These are phyloP conservation scores for Scaptomyza graminum DNA, from an alignment of 1,140 invertebrate species.

Conservation along the genomic window DNA sequence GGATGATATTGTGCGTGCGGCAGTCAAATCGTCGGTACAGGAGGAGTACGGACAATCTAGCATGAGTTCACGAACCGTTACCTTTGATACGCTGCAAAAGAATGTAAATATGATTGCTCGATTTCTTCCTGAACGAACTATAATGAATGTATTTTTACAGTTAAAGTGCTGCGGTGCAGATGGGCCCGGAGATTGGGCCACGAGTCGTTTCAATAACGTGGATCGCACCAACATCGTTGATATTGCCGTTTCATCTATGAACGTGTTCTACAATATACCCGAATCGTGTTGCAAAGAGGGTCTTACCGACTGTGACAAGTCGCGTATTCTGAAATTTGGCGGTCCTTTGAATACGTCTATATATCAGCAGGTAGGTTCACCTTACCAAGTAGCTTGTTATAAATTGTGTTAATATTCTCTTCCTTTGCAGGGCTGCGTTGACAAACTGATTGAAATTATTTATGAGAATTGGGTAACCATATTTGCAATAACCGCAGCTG, in stretches of 20 bases:
- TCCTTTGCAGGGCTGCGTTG: slow-evolving; percentile 88
- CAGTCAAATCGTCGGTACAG: slow-evolving; percentile 88
- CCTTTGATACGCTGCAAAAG: slow-evolving; percentile 89
- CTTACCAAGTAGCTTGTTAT: neutral
- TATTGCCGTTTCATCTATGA: slow-evolving; percentile 77
- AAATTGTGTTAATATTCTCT: no score
- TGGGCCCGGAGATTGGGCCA: slow-evolving; percentile 89
- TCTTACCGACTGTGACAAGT: slow-evolving; percentile 84
- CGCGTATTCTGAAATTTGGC: slow-evolving; percentile 84
- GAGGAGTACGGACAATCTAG: slow-evolving; percentile 88
- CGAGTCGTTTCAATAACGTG: slow-evolving; percentile 86
- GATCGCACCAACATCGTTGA: slow-evolving; percentile 79
- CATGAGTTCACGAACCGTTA: slow-evolving; percentile 86
- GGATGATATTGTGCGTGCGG: slow-evolving; percentile 86
- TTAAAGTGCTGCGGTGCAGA: slow-evolving; percentile 90
- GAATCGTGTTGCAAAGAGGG: slow-evolving; percentile 86
- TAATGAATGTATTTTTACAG: slow-evolving; percentile 83
- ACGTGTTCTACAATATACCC: slow-evolving; percentile 85
- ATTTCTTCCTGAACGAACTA: slow-evolving; percentile 40
- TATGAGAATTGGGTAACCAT: slow-evolving; percentile 87
- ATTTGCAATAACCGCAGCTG: slow-evolving; percentile 87
- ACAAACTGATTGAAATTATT: slow-evolving; percentile 87
- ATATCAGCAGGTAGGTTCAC: slow-evolving; percentile 84
- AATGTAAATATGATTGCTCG: slow-evolving; percentile 84
- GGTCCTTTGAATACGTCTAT: slow-evolving; percentile 84